These are phyloP conservation scores for Enteromius afrohamiltoni DNA, from an alignment of 2,797 vertebrate species.

Conservation along the genomic window DNA sequence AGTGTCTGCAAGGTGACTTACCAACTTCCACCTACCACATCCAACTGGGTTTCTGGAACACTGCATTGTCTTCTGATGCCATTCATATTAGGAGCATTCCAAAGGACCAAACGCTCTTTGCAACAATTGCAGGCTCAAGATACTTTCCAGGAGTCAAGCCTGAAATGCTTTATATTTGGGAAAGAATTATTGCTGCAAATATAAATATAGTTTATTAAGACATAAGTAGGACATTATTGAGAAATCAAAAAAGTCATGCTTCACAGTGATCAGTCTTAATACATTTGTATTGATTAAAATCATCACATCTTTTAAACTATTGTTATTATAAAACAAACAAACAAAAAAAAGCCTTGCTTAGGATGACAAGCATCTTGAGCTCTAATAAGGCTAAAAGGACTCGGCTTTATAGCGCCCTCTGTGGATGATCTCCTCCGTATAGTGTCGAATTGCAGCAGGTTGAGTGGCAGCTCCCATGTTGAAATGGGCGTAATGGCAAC, in stretches of 20 bases:
- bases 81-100: constrained; percentile 3
- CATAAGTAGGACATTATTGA: neutral
- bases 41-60: neutral
- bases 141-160: neutral
- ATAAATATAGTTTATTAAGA: neutral
- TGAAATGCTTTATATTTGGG: neutral
- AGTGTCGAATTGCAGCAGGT: neutral
- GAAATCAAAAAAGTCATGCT: neutral
- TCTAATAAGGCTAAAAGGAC: neutral
- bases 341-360: neutral
- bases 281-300: neutral
- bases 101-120: neutral
- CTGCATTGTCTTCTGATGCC: constrained; percentile 12
- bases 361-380: neutral
- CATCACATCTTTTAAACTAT: neutral
- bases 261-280: neutral
- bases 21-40: constrained; percentile 1
- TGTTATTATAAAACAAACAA: neutral
- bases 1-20: constrained; percentile 27
- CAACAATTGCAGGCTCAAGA: neutral
- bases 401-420: neutral
- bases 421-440: neutral
- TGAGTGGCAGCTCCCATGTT: neutral
- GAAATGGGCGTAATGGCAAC: neutral
- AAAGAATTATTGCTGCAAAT: neutral